Percentiles rank a stretch among this genome's conserved stretches.
These are phyloP conservation scores for Lycophotia porphyrea DNA, from an alignment of 2,888 invertebrate species.

Conservation along the genomic window DNA sequence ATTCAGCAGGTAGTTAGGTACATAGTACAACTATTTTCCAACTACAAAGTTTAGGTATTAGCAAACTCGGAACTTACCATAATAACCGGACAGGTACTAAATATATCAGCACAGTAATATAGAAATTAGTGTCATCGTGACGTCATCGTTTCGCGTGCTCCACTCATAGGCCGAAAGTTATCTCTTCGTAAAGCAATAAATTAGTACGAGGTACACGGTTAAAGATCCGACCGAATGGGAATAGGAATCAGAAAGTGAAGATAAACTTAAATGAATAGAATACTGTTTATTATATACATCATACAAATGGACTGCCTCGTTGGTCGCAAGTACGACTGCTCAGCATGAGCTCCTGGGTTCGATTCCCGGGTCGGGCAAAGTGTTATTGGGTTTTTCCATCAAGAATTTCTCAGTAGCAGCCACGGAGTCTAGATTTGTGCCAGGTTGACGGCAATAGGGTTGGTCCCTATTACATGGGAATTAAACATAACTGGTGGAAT, in stretches of 20 bases:
- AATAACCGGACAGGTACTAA: constrained; percentile 21
- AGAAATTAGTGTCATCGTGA: constrained; percentile 47
- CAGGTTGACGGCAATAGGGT: too few relatives aligned
- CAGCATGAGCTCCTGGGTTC: too few relatives aligned
- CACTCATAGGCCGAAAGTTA: constrained; percentile 22
- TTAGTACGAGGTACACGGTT: constrained; percentile 30
- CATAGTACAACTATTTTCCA: background rate
- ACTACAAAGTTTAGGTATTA: background rate
- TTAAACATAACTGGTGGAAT: too few relatives aligned
- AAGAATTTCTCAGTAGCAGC: too few relatives aligned
- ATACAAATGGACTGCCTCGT: too few relatives aligned
- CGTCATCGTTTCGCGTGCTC: constrained; percentile 42
- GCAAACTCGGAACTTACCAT: background rate
- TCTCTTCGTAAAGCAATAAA: constrained; percentile 41
- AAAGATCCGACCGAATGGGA: constrained; percentile 2
- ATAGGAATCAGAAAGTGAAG: background rate
- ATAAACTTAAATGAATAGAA: background rate
- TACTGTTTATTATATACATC: background rate
- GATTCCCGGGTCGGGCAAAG: too few relatives aligned
- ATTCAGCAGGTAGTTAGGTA: background rate
- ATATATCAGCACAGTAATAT: constrained; percentile 45
- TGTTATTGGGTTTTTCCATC: too few relatives aligned
- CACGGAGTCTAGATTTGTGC: too few relatives aligned
- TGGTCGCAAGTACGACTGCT: too few relatives aligned
- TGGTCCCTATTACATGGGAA: too few relatives aligned